Evolutionary conservation across 2,113 vertebrate species (phyloP).

Genomic region (Microcebus murinus): DNA sequence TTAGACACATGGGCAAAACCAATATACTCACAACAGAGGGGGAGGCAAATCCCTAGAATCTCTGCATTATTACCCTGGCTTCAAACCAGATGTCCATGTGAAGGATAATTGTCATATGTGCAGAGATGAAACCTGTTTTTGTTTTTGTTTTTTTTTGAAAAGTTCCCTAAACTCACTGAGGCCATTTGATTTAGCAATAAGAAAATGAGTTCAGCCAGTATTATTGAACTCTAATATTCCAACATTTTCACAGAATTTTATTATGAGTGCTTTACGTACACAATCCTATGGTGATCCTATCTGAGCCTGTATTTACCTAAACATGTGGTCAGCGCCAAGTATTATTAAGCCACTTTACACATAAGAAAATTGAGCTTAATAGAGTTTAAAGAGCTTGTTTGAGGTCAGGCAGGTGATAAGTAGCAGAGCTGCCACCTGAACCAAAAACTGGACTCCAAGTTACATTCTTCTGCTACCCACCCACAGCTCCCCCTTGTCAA

Average conservation of each 20-base stretch:
- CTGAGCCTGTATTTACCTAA: not conserved
- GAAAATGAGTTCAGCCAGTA: not conserved
- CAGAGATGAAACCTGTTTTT: not conserved
- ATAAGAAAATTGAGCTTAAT: constrained; percentile 67
- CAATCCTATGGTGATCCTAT: not conserved
- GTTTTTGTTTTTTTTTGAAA: not conserved
- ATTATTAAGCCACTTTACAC: constrained; percentile 66
- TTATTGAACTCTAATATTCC: not conserved
- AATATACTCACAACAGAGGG: not conserved
- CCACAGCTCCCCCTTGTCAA: not conserved
- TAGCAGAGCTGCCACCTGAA: constrained; percentile 3
- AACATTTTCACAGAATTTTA: constrained; percentile 13
- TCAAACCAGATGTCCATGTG: not conserved
- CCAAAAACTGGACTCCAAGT: not conserved
- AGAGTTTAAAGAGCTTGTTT: constrained; percentile 51
- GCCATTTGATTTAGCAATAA: constrained; percentile 31
- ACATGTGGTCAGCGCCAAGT: not conserved
- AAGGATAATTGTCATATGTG: not conserved
- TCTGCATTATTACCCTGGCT: not conserved
- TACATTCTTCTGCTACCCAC: not conserved
- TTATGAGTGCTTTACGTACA: not conserved
- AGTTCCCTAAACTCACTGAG: not conserved
- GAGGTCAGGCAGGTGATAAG: constrained; percentile 59
- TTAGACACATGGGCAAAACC: not conserved
- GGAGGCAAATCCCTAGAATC: not conserved